A percentile compares a stretch with the other conserved stretches of the same genome.
Evolutionary conservation across 2,888 invertebrate genomes (phyloP).

Genomic region (Teleiodes luculella): DNA sequence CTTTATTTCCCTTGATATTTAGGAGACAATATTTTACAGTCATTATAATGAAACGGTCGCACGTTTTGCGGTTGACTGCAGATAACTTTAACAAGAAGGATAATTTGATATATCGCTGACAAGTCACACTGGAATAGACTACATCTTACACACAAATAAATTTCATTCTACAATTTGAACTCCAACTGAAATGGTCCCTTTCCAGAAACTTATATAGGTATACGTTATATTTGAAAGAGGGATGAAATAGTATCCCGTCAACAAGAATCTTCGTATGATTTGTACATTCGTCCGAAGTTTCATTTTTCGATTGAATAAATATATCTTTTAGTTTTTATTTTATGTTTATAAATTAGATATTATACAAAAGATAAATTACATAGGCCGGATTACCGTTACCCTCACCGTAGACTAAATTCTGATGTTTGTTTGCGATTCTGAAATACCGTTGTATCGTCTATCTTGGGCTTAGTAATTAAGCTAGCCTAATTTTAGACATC

Average conservation of each 20-base stretch:
- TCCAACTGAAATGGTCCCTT: not conserved
- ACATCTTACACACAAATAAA: constrained; percentile 9
- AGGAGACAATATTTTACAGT: not conserved
- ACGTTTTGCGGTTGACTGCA: constrained; percentile 7
- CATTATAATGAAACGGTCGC: constrained; percentile 2
- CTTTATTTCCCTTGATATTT: too few species aligned
- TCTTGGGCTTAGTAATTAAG: not conserved
- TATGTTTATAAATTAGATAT: too few species aligned
- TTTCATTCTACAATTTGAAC: constrained; percentile 7
- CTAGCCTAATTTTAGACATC: not conserved
- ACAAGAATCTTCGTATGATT: not conserved
- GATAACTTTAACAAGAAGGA: constrained; percentile 3
- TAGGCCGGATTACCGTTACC: too few species aligned
- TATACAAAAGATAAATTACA: too few species aligned
- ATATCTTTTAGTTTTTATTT: too few species aligned
- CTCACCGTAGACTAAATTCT: not conserved
- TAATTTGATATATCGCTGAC: constrained; percentile 12
- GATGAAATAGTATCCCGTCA: not conserved
- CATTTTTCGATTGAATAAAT: too few species aligned
- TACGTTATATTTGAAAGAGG: not conserved
- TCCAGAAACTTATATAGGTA: not conserved
- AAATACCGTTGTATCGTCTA: not conserved
- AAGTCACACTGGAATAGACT: constrained; percentile 5
- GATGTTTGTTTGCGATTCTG: not conserved
- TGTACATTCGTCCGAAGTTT: too few species aligned